These are phyloP conservation scores for Xenopus laevis DNA, from an alignment of 2,113 vertebrate genomes.

Conservation along the genomic window DNA sequence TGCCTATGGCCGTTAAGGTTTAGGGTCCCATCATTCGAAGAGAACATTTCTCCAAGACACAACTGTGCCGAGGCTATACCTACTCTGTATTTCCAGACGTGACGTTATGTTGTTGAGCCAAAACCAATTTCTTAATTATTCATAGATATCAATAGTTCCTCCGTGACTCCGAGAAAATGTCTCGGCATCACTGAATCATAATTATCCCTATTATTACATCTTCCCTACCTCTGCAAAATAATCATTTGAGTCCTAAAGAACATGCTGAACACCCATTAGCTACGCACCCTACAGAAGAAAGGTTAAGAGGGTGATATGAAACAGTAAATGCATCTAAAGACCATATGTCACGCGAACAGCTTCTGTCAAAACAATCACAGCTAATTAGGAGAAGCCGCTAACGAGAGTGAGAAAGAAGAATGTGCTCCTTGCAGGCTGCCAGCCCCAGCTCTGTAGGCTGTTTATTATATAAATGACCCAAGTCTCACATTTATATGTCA, in stretches of 20 bases:
- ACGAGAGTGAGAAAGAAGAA: not conserved
- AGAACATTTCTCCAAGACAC: too few relatives aligned
- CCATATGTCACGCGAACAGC: slow-evolving; percentile 23
- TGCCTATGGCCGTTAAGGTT: too few relatives aligned
- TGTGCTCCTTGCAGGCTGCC: not conserved
- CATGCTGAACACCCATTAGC: not conserved
- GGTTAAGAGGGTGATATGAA: slow-evolving; percentile 14
- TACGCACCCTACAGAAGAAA: not conserved
- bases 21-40: too few relatives aligned
- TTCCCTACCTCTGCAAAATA: not conserved
- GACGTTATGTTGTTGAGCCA: too few relatives aligned
- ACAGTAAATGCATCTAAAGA: not conserved
- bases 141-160: too few relatives aligned
- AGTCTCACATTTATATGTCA: slow-evolving; percentile 3
- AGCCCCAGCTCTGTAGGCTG: not conserved
- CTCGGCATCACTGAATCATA: too few relatives aligned
- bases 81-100: too few relatives aligned
- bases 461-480: not conserved
- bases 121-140: too few relatives aligned
- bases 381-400: slow-evolving; percentile 27
- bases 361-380: slow-evolving; percentile 23
- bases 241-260: not conserved
- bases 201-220: too few relatives aligned
- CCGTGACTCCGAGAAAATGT: too few relatives aligned
- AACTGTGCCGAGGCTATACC: too few relatives aligned